Evolutionary conservation across 2,113 vertebrate species (phyloP), one percentile per base, ranked within the genome.

Genomic region (Phaethornis superciliosus): DNA sequence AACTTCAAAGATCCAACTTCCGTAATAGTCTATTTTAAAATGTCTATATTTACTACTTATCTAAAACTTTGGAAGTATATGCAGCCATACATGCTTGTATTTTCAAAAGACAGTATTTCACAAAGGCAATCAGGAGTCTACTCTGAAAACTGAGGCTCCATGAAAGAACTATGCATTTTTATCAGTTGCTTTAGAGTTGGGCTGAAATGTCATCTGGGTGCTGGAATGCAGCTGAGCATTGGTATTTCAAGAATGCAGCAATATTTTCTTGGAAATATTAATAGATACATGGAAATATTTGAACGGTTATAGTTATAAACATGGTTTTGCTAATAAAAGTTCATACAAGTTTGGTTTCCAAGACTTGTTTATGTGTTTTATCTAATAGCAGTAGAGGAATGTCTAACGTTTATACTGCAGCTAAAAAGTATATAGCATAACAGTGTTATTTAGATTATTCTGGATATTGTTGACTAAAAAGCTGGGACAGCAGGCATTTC

Each of bases 381-480:
- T 60, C 35, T 82, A 91, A 72, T 79, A 88, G 33, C 63, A 94
- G n/a, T 89, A 92, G n/a, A 92, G 70, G 85, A 97, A 96, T 97
- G 94, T 96, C 97, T 98, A 97, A 92, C 83, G 10, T 98, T 96
- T 98, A 88, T 93, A 80, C 94, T 97, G 86, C 94, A 96, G 85
- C 81, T 97, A 98, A 97, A 97, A 98, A 98, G 97, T 97, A 96
- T 97, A 95, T 97, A 97, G 94, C 96, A 96, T 98, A 98, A 97
- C 95, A 97, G 88, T 97, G 95, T 81, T 98, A 98, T 98, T 98
- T 98, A 98, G 97, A 98, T 98, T 98, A 98, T 98, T 98, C 96
- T 94, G 94, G 96, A 95, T 96, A 97, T 98, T 98, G 97, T 98
- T 98, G 78, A 87, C 81, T 91, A 98, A 98, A 97, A 97, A 96